A percentile compares a stretch with the other conserved stretches of the same genome.
These are phyloP conservation scores for Halcyon smyrnensis DNA, from an alignment of 2,797 vertebrate species.

Conservation along the genomic window DNA sequence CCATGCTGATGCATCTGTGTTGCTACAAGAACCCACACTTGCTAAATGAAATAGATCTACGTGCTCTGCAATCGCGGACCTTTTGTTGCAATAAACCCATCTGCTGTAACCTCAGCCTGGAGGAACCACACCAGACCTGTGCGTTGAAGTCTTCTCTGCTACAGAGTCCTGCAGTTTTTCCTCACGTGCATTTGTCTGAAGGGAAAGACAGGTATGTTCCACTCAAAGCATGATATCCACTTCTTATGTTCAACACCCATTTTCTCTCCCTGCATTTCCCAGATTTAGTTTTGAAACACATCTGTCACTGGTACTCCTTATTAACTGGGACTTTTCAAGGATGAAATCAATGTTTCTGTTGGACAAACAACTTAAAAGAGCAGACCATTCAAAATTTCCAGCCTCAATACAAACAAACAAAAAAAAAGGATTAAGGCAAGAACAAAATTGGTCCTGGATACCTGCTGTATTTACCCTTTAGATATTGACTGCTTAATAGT, in stretches of 20 bases:
- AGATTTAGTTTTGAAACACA: background rate
- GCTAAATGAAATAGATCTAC: background rate
- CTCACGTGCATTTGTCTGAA: background rate
- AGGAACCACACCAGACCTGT: background rate
- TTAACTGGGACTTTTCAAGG: background rate
- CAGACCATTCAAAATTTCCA: background rate
- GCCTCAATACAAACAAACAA: background rate
- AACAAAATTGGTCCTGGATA: background rate
- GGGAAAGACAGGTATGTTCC: background rate
- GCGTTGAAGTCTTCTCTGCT: accelerated
- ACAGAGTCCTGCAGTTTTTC: background rate
- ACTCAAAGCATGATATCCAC: background rate
- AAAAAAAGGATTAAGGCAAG: background rate
- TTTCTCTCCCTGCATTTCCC: background rate
- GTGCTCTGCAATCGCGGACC: background rate
- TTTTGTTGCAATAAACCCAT: background rate
- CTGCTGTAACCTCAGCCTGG: background rate
- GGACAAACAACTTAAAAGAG: background rate
- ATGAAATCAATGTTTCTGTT: background rate
- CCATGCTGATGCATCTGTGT: background rate
- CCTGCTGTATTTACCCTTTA: background rate
- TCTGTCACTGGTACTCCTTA: background rate
- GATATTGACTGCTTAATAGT: background rate
- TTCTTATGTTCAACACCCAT: background rate
- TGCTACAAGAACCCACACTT: background rate